Evolutionary conservation across 1,140 invertebrate species (phyloP), one percentile per base, ranked within the genome.

Genomic region (Potamilus streckersoni): DNA sequence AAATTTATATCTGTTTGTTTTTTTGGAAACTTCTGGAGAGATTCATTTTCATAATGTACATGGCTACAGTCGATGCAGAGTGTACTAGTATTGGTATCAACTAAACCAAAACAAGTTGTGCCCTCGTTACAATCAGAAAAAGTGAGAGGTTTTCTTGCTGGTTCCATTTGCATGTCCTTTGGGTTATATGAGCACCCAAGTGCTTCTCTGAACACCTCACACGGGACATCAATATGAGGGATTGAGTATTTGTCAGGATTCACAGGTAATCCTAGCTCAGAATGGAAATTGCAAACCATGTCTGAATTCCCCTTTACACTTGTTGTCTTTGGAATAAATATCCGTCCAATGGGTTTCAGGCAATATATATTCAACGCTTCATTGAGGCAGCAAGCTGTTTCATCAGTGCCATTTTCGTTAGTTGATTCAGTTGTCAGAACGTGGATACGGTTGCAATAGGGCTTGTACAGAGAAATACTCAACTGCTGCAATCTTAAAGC

Each of bases 371-470:
- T 31, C 5, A 11, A 14, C 2, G 70, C 71, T 16, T 66, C 69
- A 0, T 67, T 3, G 4, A 6, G 20, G 20, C 20, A 71, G 17
- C 71, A 66, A 31, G 61, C 57, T 11, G 72, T 55, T 31, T 49
- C 61, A 13, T 31, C 19, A 19, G n/a, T 59, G 20, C 66, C 66
- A 19, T 23, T 70, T 19, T 66, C 23, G 27, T 49, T 57, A 55
- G 27, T 15, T n/a, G 13, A 20, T 19, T 66, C n/a, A 38, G 20
- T 23, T 15, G 19, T 20, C 8, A 38, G 17, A 15, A 38, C 6
- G 63, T 61, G 56, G 31, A 78, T 67, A 69, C 69, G 76, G 55
- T 59, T 59, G 69, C 72, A 75, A 65, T 74, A 79, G 6, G 66
- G 58, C 19, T 58, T 67, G 63, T 66, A 79, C 73, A 79, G 69